phyloP scores from a whole-genome alignment of 1,140 invertebrate genomes.

The Trachymyrmex cornetzi region DNA sequence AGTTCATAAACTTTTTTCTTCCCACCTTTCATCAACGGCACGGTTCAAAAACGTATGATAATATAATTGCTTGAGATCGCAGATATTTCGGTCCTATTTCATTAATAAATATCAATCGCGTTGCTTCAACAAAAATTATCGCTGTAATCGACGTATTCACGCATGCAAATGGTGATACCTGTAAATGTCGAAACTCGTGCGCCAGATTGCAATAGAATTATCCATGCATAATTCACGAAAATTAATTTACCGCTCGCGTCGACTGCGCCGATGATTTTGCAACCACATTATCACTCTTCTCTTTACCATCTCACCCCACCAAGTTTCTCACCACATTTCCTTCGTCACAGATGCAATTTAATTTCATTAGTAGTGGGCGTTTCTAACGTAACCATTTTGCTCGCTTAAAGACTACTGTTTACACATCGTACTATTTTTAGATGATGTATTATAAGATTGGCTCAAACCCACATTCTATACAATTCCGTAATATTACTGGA shows the following conservation, averaged over 20 bases:
- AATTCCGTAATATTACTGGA: slow-evolving; percentile 16
- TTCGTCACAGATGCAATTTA: slow-evolving; percentile 56
- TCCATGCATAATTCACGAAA: slow-evolving; percentile 60
- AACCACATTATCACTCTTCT: slow-evolving; percentile 53
- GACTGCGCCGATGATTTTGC: slow-evolving; percentile 37
- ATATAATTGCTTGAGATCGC: background rate
- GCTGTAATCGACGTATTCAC: slow-evolving; percentile 9
- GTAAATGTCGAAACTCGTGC: slow-evolving; percentile 22
- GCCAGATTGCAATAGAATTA: slow-evolving; percentile 32
- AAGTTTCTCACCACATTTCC: slow-evolving; percentile 18
- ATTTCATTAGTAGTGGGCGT: slow-evolving; percentile 60
- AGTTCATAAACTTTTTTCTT: background rate
- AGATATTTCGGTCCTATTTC: background rate
- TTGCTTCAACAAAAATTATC: slow-evolving; percentile 6
- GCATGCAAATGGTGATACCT: slow-evolving; percentile 8
- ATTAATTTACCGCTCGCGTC: slow-evolving; percentile 59
- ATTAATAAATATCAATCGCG: background rate
- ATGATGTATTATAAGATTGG: slow-evolving; percentile 47
- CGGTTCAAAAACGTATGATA: background rate
- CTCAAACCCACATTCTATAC: slow-evolving; percentile 3
- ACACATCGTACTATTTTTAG: slow-evolving; percentile 47
- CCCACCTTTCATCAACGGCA: background rate
- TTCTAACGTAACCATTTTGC: slow-evolving; percentile 52
- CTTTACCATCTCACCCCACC: slow-evolving; percentile 14
- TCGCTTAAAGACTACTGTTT: slow-evolving; percentile 57